phyloP scores from a whole-genome alignment of 2,888 invertebrate species.

The Polydrusus cervinus region DNA sequence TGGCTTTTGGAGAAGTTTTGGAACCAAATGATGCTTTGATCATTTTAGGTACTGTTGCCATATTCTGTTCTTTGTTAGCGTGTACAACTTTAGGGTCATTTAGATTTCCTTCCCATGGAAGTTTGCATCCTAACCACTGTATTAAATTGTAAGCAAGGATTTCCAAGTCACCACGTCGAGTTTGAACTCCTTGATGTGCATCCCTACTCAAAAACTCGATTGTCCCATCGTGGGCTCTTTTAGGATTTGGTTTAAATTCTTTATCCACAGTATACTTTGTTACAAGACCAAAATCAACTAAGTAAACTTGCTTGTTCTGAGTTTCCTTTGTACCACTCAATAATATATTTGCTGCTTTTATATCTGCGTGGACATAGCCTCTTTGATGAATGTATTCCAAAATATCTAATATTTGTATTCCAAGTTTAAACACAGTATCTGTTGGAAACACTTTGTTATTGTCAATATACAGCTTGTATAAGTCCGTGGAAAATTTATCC shows the following conservation, averaged over 20 bases:
- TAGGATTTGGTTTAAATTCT: constrained; percentile 90
- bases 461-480: constrained; percentile 84
- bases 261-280: constrained; percentile 81
- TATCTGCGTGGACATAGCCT: constrained; percentile 95
- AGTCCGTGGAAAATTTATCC: constrained; percentile 90
- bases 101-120: constrained; percentile 89
- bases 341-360: constrained; percentile 96
- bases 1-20: constrained; percentile 65
- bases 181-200: constrained; percentile 93
- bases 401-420: constrained; percentile 90
- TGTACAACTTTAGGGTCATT: constrained; percentile 78
- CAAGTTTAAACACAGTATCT: constrained; percentile 85
- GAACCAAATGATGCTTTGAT: constrained; percentile 58
- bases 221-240: constrained; percentile 96
- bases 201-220: constrained; percentile 97
- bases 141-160: constrained; percentile 94
- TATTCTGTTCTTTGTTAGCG: constrained; percentile 79
- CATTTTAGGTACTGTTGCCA: constrained; percentile 69
- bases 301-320: constrained; percentile 80
- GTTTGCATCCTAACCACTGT: constrained; percentile 88
- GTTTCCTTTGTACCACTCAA: constrained; percentile 80
- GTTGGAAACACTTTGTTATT: constrained; percentile 80
- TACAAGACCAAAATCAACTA: constrained; percentile 96
- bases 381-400: constrained; percentile 93
- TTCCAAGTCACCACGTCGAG: constrained; percentile 94